Percentiles rank a stretch among this genome's conserved stretches.
Conservation (phyloP, 2,888 invertebrate genomes). For the Dromius quadrimaculatus region DNA sequence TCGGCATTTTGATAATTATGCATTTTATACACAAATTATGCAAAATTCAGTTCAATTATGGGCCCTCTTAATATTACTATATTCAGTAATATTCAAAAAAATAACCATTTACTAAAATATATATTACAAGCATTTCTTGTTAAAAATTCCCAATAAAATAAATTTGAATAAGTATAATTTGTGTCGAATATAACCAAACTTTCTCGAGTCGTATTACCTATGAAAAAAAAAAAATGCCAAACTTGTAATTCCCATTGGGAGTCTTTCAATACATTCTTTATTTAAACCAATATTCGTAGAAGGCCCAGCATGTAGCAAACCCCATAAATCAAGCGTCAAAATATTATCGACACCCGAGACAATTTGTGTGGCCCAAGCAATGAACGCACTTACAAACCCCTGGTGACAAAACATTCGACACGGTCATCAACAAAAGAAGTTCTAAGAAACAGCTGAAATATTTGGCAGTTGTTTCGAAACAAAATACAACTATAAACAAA, state of each 20-base stretch:
- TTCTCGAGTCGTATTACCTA: too few relatives aligned
- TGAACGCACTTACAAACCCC: background rate
- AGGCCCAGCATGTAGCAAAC: conserved; percentile 20
- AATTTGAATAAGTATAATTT: too few relatives aligned
- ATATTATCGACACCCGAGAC: conserved; percentile 55
- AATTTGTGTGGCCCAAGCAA: conserved; percentile 56
- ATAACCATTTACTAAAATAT: too few relatives aligned
- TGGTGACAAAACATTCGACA: conserved; percentile 43
- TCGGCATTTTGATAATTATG: too few relatives aligned
- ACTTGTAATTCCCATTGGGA: conserved; percentile 15
- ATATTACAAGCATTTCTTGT: too few relatives aligned
- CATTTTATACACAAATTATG: too few relatives aligned
- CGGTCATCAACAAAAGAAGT: conserved; percentile 39
- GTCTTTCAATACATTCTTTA: conserved; percentile 16
- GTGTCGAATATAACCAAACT: too few relatives aligned
- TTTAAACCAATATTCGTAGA: conserved; percentile 21
- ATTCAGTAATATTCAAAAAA: too few relatives aligned
- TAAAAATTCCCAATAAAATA: too few relatives aligned
- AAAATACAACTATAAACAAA: conserved; percentile 24
- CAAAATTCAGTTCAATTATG: too few relatives aligned
- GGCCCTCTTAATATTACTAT: too few relatives aligned
- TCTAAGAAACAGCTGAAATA: conserved; percentile 40
- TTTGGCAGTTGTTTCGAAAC: conserved; percentile 45
- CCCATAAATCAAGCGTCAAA: conserved; percentile 18
- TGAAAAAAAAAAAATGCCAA: too few relatives aligned